phyloP scores from a whole-genome alignment of 1,140 invertebrate species.

The Drosophila persimilis region DNA sequence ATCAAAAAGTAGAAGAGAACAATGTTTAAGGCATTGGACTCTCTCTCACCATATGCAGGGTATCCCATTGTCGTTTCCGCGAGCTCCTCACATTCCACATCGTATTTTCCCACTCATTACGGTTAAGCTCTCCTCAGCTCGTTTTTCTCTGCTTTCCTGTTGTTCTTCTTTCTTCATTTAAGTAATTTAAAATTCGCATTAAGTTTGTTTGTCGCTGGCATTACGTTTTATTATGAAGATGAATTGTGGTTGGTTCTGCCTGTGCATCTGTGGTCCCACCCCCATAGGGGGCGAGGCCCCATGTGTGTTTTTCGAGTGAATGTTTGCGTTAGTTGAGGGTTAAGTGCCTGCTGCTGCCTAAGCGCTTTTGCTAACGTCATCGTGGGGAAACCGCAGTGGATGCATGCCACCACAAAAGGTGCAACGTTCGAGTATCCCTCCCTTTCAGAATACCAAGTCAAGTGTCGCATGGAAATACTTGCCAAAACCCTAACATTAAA shows the following conservation, averaged over 20 bases:
- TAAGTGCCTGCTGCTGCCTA: conserved; percentile 53
- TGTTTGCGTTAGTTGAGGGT: conserved; percentile 40
- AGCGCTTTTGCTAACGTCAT: conserved; percentile 55
- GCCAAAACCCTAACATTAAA: background rate
- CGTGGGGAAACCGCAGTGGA: conserved; percentile 17
- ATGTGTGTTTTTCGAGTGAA: background rate
- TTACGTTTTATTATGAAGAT: conserved; percentile 53
- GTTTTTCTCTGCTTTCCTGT: conserved; percentile 5
- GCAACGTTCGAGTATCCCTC: too few relatives aligned
- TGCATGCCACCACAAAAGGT: background rate
- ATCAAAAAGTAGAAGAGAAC: too few relatives aligned
- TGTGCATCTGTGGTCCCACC: conserved; percentile 4
- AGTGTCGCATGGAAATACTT: too few relatives aligned
- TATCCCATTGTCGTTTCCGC: too few relatives aligned
- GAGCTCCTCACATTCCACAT: too few relatives aligned
- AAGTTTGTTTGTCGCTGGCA: conserved; percentile 45
- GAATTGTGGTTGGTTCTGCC: conserved; percentile 24
- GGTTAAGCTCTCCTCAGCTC: conserved; percentile 3
- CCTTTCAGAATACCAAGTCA: too few relatives aligned
- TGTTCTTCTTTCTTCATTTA: conserved; percentile 10
- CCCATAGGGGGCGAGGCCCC: background rate
- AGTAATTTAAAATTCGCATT: conserved; percentile 32
- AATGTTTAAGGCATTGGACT: too few relatives aligned
- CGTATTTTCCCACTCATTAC: conserved; percentile 22
- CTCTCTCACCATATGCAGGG: too few relatives aligned